Base-by-base conservation (phyloP, 2,888 invertebrate genomes). In the Sicus ferrugineus region DNA sequence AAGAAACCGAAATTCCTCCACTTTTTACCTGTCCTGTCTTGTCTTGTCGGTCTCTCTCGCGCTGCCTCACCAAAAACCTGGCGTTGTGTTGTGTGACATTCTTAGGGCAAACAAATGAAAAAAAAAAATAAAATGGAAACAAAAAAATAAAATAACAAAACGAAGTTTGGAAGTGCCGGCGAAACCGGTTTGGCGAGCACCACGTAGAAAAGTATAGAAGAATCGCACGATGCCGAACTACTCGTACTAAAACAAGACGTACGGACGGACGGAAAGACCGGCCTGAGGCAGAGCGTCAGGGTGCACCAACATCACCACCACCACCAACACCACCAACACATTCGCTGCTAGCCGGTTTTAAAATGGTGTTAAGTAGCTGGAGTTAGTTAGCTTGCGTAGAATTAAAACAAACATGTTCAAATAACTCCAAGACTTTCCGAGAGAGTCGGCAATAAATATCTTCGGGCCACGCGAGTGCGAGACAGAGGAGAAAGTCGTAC, bases 71-170 rank as follows among this genome's bases (percentile, higher is more conserved):
- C 9, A 48, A 50, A 50, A 14, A 14, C 28, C 26, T 21, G 19
- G 11, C 11, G 46, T 64, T 50, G 61, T n/a, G 23, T 64, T 66
- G 28, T 19, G 46, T 66, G 56, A 66, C 66, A 66, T 66, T 66
- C 66, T 66, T 54, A 11, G 28, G 28, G 48, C 50, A 48, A 64
- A 9, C 64, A 28, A 48, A 11, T 48, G 50, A 26, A 6, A 48
- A 46, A 46, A 3, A 46, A 48, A 42, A 48, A 63, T 4, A 63
- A 28, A 31, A 63, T 50, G 9, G n/a, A 38, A 54, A 38, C 16
- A 56, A 23, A 34, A 56, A 66, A 66, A 56, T 26, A 16, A n/a
- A 26, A n/a, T n/a, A n/a, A 23, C 34, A 26, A 38, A 16, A 19
- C 38, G 38, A 46, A 34, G 34, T n/a, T n/a, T n/a, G 30, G 30